phyloP scores from a whole-genome alignment of 2,888 invertebrate genomes.

The Morpho achilles region DNA sequence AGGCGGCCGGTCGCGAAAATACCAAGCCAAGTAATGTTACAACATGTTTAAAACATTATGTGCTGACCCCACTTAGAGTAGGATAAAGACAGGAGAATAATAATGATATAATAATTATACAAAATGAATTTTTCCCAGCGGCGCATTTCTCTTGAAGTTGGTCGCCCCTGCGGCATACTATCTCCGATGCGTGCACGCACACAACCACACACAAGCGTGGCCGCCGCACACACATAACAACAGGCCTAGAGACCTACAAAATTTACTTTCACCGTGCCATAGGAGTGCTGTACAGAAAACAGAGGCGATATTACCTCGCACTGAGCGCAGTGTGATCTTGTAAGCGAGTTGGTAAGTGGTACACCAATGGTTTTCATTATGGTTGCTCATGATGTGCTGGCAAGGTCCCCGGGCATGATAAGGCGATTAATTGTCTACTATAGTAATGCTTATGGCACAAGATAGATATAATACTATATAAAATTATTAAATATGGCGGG shows the following conservation, averaged over 20 bases:
- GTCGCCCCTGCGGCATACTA: conserved; percentile 54
- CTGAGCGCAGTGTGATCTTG: conserved; percentile 32
- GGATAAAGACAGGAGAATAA: too few relatives aligned
- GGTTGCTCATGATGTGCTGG: conserved; percentile 56
- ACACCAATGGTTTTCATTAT: conserved; percentile 66
- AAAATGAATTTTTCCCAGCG: conserved; percentile 34
- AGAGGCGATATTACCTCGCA: conserved; percentile 37
- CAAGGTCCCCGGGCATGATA: conserved; percentile 42
- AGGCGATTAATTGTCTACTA: conserved; percentile 16
- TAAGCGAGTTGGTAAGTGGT: conserved; percentile 59
- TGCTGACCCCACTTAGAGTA: too few relatives aligned
- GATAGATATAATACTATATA: too few relatives aligned
- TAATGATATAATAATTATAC: not conserved
- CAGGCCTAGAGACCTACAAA: conserved; percentile 77
- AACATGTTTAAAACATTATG: too few relatives aligned
- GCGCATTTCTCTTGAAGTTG: conserved; percentile 69
- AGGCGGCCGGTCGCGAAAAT: too few relatives aligned
- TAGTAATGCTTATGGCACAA: conserved; percentile 6
- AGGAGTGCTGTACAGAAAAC: conserved; percentile 33
- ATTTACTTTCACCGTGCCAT: conserved; percentile 46
- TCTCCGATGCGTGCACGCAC: conserved; percentile 73
- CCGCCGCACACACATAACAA: conserved; percentile 45
- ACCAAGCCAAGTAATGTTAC: too few relatives aligned
- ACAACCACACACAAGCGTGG: conserved; percentile 38
- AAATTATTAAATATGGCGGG: too few relatives aligned